phyloP scores from a whole-genome alignment of 2,888 invertebrate species.

The Odontocolon sp. region DNA sequence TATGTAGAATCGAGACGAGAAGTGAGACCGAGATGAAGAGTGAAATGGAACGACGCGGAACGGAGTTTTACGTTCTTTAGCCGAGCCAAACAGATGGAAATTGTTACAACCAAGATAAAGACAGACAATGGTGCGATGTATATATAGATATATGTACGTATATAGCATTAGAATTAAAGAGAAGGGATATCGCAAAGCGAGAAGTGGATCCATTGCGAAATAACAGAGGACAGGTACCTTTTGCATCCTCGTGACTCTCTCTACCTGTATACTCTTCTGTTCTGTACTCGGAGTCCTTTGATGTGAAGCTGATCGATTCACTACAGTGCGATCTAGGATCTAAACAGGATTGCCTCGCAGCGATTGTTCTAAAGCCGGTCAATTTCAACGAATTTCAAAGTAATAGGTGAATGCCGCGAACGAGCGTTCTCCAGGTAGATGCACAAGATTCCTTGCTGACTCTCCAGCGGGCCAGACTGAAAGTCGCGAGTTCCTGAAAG shows the following conservation, averaged over 20 bases:
- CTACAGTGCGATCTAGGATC: not conserved
- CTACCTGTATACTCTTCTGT: not conserved
- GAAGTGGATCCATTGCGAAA: constrained; percentile 56
- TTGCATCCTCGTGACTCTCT: constrained; percentile 33
- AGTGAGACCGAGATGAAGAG: constrained; percentile 55
- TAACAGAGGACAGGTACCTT: constrained; percentile 53
- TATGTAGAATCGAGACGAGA: constrained; percentile 23
- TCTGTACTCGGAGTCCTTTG: not conserved
- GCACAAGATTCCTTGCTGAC: constrained; percentile 3
- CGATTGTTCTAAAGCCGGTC: not conserved
- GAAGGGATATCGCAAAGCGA: constrained; percentile 44
- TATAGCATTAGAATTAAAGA: constrained; percentile 33
- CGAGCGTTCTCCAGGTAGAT: constrained; percentile 35
- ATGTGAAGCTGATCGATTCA: not conserved
- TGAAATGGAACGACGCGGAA: constrained; percentile 59
- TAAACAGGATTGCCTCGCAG: not conserved
- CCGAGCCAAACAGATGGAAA: not conserved
- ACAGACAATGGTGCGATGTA: constrained; percentile 27
- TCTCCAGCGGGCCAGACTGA: constrained; percentile 26
- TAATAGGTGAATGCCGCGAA: constrained; percentile 43
- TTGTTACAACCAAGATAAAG: not conserved
- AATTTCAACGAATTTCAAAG: not conserved
- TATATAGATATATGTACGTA: not conserved
- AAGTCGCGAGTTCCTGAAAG: constrained; percentile 26
- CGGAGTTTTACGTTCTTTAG: constrained; percentile 16